phyloP scores from a whole-genome alignment of 2,113 vertebrate genomes.

The Forbesichthys papilliferus region DNA sequence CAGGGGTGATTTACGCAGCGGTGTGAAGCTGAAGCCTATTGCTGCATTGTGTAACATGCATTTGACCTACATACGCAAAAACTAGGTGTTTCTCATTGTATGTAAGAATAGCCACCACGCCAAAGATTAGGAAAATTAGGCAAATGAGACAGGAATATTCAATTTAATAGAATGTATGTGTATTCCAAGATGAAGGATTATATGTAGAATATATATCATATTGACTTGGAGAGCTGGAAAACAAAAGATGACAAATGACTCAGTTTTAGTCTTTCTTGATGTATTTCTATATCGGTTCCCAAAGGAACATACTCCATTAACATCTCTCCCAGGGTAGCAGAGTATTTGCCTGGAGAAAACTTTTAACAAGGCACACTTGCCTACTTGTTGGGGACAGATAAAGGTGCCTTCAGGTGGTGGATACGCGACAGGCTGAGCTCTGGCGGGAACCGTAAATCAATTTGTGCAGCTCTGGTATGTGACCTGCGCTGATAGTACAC shows the following conservation, averaged over 20 bases:
- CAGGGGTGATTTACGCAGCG: background rate
- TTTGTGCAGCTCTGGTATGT: background rate
- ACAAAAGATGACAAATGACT: background rate
- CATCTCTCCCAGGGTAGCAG: conserved; percentile 8
- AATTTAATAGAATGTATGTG: no score
- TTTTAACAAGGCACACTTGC: conserved; percentile 21
- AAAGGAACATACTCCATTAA: conserved; percentile 11
- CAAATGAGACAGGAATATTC: background rate
- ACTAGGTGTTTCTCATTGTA: conserved; percentile 4
- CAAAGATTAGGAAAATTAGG: conserved; percentile 52
- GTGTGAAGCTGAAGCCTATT: no score
- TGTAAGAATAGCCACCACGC: conserved; percentile 45
- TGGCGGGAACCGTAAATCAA: background rate
- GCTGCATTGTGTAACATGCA: conserved; percentile 5
- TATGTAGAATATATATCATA: no score
- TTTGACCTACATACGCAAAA: no score
- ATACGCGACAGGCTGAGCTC: background rate
- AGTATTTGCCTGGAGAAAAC: background rate
- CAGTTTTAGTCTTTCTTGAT: conserved; percentile 19
- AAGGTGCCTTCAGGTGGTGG: conserved; percentile 3
- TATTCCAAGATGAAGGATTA: no score
- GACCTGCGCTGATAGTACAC: background rate
- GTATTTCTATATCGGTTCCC: conserved; percentile 4
- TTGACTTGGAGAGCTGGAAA: background rate
- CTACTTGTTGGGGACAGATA: conserved; percentile 1